phyloP scores from a whole-genome alignment of 2,888 invertebrate genomes.

The Embidobia sp. region DNA sequence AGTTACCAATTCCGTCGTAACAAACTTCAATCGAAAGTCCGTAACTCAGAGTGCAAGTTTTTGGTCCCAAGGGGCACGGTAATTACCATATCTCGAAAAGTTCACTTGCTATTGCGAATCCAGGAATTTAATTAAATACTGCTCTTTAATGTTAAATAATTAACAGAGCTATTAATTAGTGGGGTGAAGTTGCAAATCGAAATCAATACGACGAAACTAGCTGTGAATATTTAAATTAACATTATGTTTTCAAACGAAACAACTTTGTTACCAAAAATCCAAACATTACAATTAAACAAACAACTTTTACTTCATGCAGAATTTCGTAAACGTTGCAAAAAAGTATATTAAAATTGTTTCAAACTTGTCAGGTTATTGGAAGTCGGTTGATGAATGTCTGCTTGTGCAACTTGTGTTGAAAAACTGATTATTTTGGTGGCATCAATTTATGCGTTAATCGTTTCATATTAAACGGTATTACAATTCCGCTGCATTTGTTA shows the following conservation, averaged over 20 bases:
- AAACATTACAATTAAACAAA: conserved; percentile 30
- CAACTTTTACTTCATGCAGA: conserved; percentile 25
- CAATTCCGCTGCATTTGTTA: too few species aligned
- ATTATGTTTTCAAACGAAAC: not conserved
- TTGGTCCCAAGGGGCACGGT: conserved; percentile 15
- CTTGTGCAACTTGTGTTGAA: conserved; percentile 5
- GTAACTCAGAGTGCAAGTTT: conserved; percentile 19
- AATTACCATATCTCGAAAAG: conserved; percentile 13
- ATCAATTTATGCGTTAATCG: not conserved
- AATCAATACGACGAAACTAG: not conserved
- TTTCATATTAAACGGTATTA: not conserved
- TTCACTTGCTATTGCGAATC: not conserved
- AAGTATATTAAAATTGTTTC: conserved; percentile 1
- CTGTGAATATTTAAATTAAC: not conserved
- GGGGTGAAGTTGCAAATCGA: not conserved
- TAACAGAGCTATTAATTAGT: not conserved
- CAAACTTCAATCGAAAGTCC: conserved; percentile 23
- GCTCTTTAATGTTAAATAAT: conserved; percentile 1
- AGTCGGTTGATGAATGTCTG: not conserved
- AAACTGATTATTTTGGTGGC: too few species aligned
- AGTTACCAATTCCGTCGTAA: conserved; percentile 17
- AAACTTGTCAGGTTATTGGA: not conserved
- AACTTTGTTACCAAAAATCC: conserved; percentile 10
- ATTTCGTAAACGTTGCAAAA: conserved; percentile 8
- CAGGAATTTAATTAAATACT: conserved; percentile 14